Evolutionary conservation across 2,888 invertebrate genomes (phyloP), one percentile per base, ranked within the genome.

Genomic region (Apamea monoglypha): DNA sequence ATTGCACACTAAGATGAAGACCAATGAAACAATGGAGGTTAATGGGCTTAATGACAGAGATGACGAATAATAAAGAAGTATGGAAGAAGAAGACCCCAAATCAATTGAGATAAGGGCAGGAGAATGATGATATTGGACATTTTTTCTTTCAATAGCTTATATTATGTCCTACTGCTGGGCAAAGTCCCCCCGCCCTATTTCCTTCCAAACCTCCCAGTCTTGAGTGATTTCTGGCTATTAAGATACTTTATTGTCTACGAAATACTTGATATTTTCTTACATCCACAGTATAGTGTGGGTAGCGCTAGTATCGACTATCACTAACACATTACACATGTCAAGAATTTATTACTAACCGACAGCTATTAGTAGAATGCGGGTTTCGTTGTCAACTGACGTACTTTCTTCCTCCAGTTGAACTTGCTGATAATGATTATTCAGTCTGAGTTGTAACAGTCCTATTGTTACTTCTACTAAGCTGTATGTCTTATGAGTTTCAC

Each of bases 341-440:
- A 67, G 78, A 85, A 84, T 85, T 81, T 81, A 81, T 85, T 70
- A 44, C 75, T 29, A 67, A 61, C 63, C 32, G 40, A 21, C 72
- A 25, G 12, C 78, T 81, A 81, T 84, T 84, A 40, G 71, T 32
- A 47, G 40, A 76, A 84, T 84, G 84, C 84, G 84, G 80, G 80
- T 78, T 0, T 40, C 32, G 21, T 59, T 59, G 67, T 64, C 56
- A 72, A 8, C 12, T 74, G 8, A 14, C 32, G 18, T 16, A 53
- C 67, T 64, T 68, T 77, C 50, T 36, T 66, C 29, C 7, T 47
- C 3, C 1, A 71, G 21, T 63, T 74, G 63, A 74, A 81, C 67
- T 76, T 84, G 25, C 63, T 76, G 83, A 84, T 84, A 84, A 76
- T 44, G n/a, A 44, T 4, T 59, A 10, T 7, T 53, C 8, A n/a